phyloP scores from a whole-genome alignment of 2,113 vertebrate species.

The Astur gentilis region DNA sequence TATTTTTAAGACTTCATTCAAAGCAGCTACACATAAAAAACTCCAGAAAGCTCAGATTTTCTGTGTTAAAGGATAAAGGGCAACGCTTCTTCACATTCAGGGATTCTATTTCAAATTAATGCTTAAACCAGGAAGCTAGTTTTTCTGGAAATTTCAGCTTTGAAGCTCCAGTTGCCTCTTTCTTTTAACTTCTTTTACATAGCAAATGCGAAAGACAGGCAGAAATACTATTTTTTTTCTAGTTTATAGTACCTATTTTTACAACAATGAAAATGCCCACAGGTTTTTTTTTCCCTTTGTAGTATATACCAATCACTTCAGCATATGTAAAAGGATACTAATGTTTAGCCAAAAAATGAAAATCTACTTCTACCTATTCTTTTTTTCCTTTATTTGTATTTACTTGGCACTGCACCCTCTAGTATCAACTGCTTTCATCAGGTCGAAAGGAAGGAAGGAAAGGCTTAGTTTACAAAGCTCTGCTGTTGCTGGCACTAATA shows the following conservation, averaged over 20 bases:
- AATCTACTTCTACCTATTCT: not conserved
- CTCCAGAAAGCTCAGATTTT: not conserved
- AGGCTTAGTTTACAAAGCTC: not conserved
- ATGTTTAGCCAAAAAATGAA: not conserved
- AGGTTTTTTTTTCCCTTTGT: not conserved
- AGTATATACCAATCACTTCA: not conserved
- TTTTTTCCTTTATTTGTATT: not conserved
- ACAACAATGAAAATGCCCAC: not conserved
- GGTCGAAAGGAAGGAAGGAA: slow-evolving; percentile 42
- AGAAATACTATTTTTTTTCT: not conserved
- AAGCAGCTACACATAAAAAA: not conserved
- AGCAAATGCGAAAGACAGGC: not conserved
- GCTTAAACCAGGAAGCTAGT: not conserved
- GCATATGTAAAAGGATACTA: not conserved
- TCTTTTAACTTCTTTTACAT: not conserved
- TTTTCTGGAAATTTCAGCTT: not conserved
- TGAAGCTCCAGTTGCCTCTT: not conserved
- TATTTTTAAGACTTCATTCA: not conserved
- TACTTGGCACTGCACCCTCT: not conserved
- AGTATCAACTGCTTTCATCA: not conserved
- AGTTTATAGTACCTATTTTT: not conserved
- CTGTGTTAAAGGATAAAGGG: not conserved
- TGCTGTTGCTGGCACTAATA: not conserved
- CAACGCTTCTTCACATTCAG: not conserved
- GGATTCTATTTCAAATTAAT: not conserved